phyloP scores from a whole-genome alignment of 2,113 vertebrate genomes.

The Trematomus loennbergii region DNA sequence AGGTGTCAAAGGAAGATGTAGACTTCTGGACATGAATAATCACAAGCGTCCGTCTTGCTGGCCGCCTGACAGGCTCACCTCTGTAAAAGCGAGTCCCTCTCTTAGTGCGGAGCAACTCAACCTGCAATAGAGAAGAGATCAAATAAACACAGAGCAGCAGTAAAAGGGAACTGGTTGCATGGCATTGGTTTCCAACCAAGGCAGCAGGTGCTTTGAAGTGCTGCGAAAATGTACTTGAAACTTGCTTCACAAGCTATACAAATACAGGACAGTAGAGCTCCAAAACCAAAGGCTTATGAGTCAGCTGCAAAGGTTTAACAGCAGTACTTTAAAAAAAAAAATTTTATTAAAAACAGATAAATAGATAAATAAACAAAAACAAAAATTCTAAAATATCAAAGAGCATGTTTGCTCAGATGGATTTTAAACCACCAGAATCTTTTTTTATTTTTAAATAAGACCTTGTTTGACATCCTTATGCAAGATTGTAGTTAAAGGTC shows the following conservation, averaged over 20 bases:
- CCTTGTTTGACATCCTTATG: background rate
- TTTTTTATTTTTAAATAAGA: background rate
- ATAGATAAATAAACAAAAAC: background rate
- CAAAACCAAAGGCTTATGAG: background rate
- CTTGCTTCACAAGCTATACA: background rate
- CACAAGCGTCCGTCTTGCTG: conserved; percentile 72
- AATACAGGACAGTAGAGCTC: background rate
- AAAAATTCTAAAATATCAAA: conserved; percentile 4
- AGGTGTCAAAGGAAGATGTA: conserved; percentile 72
- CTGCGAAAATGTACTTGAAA: background rate
- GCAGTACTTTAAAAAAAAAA: background rate
- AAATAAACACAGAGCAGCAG: conserved; percentile 8
- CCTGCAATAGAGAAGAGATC: conserved; percentile 51
- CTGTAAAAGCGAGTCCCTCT: conserved; percentile 80
- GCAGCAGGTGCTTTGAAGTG: background rate
- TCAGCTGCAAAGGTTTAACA: background rate
- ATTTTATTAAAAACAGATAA: too few species aligned
- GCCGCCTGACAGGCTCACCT: conserved; percentile 76
- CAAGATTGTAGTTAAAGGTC: conserved; percentile 3
- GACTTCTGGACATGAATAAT: conserved; percentile 76
- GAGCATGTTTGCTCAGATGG: background rate
- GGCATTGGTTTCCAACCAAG: background rate
- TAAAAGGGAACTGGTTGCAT: background rate
- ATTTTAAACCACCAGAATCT: background rate
- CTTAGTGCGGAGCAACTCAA: conserved; percentile 66